Percentiles rank a stretch among this genome's conserved stretches.
Evolutionary conservation across 2,888 invertebrate genomes (phyloP).

Genomic region (Acrobeloides nanus): DNA sequence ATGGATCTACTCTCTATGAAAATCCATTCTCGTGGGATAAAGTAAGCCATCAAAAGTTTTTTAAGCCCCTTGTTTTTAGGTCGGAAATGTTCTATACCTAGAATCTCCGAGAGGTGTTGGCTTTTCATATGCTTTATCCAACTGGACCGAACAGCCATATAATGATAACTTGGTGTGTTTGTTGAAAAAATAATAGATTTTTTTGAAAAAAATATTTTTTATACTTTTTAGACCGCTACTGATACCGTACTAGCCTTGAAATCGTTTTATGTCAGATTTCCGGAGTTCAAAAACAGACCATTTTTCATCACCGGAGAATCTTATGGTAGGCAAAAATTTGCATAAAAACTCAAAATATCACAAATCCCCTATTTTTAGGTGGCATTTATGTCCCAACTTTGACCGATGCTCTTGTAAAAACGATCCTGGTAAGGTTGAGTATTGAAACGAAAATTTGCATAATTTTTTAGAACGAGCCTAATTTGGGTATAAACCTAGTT

Average conservation of each 20-base stretch:
- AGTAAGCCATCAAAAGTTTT: too few relatives aligned
- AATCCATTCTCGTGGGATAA: constrained; percentile 54
- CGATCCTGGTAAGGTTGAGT: too few relatives aligned
- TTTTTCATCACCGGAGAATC: constrained; percentile 57
- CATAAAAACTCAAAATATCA: constrained; percentile 8
- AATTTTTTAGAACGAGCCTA: too few relatives aligned
- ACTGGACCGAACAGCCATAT: too few relatives aligned
- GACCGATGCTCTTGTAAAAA: constrained; percentile 13
- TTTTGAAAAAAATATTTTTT: too few relatives aligned
- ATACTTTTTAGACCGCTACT: constrained; percentile 53
- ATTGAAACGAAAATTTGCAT: too few relatives aligned
- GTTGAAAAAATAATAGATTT: too few relatives aligned
- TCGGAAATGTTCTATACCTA: constrained; percentile 58
- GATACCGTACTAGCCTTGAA: constrained; percentile 57
- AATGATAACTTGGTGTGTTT: too few relatives aligned
- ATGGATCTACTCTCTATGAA: constrained; percentile 43
- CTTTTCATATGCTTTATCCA: too few relatives aligned
- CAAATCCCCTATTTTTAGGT: constrained; percentile 11
- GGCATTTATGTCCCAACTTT: constrained; percentile 25
- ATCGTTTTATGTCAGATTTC: constrained; percentile 57
- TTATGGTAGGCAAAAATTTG: constrained; percentile 10
- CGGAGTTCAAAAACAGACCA: constrained; percentile 54
- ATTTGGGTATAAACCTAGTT: constrained; percentile 30
- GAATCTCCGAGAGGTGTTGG: constrained; percentile 60
- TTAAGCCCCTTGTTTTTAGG: too few relatives aligned